Conservation (phyloP, 2,113 vertebrate species). For the Motacilla alba region DNA sequence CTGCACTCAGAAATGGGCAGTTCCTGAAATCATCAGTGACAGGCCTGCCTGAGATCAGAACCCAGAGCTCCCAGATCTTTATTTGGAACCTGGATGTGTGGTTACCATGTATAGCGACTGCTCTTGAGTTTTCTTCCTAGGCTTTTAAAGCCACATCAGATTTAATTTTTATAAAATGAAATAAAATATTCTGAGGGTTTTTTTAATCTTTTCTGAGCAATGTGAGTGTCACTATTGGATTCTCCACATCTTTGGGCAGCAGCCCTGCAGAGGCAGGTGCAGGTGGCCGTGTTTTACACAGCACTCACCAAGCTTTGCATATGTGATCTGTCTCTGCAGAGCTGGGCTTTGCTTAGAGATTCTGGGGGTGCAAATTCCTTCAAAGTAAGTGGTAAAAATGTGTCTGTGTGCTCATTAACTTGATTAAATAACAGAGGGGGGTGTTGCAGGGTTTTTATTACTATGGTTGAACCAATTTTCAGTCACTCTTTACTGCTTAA, state of each 20-base stretch:
- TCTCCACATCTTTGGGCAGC: background rate
- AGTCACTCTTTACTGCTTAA: background rate
- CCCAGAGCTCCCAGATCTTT: too few relatives aligned
- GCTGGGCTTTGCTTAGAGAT: background rate
- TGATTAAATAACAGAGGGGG: rapidly evolving
- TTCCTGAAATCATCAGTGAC: background rate
- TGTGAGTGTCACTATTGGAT: rapidly evolving
- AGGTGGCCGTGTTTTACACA: background rate
- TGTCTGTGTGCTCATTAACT: background rate
- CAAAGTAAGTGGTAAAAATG: background rate
- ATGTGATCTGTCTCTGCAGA: background rate
- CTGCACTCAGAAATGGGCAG: background rate
- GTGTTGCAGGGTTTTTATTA: background rate
- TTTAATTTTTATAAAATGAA: background rate
- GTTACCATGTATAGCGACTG: background rate
- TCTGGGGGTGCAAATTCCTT: background rate
- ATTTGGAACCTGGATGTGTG: background rate
- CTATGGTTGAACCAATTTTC: background rate
- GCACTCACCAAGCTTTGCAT: background rate
- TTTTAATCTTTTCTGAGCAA: background rate
- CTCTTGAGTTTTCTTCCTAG: background rate
- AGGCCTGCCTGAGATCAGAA: background rate
- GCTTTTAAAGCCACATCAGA: background rate
- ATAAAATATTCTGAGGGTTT: background rate
- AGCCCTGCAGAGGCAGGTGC: background rate